Evolutionary conservation across 2,888 invertebrate species (phyloP), one percentile per base, ranked within the genome.

Genomic region (Drosophila glabriapex): DNA sequence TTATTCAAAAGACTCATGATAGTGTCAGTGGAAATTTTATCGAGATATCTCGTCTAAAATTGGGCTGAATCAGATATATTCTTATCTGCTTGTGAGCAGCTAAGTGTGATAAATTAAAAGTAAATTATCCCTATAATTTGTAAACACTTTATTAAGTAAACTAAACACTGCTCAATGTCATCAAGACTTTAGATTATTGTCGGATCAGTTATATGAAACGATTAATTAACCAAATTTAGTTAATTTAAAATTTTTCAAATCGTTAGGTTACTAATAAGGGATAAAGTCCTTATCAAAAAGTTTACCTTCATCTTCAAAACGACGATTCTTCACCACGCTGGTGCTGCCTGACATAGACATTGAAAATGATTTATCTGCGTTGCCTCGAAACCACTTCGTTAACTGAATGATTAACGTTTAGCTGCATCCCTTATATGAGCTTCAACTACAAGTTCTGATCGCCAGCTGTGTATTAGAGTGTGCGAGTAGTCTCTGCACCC

Each of bases 271-370:
- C 22, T 4, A 28, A 16, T 35, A 22, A 25, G 25, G 35, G 3
- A 54, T 9, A 50, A n/a, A 9, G 28, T 43, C 16, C 62, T 43
- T 2, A 3, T 25, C 19, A 0, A 14, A 9, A 33, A 1, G 2
- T 83, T 80, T 85, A 80, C 87, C 93, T 88, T 84, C 80, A 56
- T 85, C 79, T 65, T 93, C 93, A 66, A 81, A 92, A 22, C 93
- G 90, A 56, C 92, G 92, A 90, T 93, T 93, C 73, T 92, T 93
- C 29, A 82, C 89, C 75, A 89, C 86, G 58, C 50, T 63, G 9
- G 33, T 68, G n/a, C 43, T 56, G 49, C 41, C 62, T 43, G 76
- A 52, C 65, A 72, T 76, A 58, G n/a, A 63, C 22, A 43, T 52
- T 35, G 7, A 46, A 9, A 31, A 37, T 9, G 19, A n/a, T 16